These are phyloP conservation scores for Psylliodes chrysocephalus DNA, from an alignment of 2,888 invertebrate species.

Conservation along the genomic window DNA sequence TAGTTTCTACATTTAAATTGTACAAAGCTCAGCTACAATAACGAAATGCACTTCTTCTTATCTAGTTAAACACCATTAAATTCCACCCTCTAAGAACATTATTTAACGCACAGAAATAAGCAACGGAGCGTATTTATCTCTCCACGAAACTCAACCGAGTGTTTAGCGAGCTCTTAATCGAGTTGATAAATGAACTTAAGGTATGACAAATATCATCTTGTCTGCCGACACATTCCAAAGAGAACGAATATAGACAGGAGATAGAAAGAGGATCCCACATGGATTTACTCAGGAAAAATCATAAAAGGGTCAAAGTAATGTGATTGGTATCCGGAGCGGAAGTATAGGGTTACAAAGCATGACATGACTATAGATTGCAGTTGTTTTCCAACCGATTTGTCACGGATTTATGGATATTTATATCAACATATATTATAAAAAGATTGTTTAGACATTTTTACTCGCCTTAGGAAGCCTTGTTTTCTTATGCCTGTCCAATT, in stretches of 20 bases:
- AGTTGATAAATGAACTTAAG: conserved; percentile 11
- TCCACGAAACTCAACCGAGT: neutral
- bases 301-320: conserved; percentile 10
- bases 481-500: too few relatives aligned
- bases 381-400: neutral
- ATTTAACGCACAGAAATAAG: neutral
- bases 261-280: neutral
- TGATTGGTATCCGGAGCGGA: neutral
- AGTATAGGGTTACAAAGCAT: conserved; percentile 4
- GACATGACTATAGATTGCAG: neutral
- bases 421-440: too few relatives aligned
- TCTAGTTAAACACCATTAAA: neutral
- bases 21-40: neutral
- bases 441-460: too few relatives aligned
- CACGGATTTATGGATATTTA: neutral
- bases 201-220: conserved; percentile 13
- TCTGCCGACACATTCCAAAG: neutral
- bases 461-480: too few relatives aligned
- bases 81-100: neutral
- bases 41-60: neutral
- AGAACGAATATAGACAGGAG: conserved; percentile 6
- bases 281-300: conserved; percentile 9
- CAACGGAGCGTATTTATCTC: neutral
- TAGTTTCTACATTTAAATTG: too few relatives aligned
- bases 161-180: conserved; percentile 15